Base-by-base conservation (phyloP, 2,113 vertebrate genomes). In the Cepphus grylle region DNA sequence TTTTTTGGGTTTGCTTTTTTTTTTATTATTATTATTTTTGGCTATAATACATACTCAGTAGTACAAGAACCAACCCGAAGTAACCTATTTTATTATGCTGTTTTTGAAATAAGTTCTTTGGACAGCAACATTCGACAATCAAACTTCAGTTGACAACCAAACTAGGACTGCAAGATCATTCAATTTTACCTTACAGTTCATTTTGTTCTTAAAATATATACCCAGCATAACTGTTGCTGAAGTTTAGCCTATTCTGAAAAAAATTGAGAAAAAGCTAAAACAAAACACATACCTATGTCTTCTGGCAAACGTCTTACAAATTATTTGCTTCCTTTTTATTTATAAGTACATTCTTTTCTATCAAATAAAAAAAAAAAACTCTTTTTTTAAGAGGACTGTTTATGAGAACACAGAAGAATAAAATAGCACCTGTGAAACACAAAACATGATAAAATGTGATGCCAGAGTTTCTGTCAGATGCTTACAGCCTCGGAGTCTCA, bases 201-300 rank as follows among this genome's bases (percentile, higher is more conserved):
- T 88, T 88, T 88, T 83, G 26, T 78, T 90, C 61, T 88, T 66
- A 93, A 94, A 94, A 96, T 88, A 77, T 5, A 34, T 29, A 23
- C 26, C 71, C 38, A 30, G 85, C 15, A 72, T 70, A 92, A 56
- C 20, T 62, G 43, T 19, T 84, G 40, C 30, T 74, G 45, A 83
- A 55, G 67, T 6, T 80, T 19, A 70, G 13, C 16, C 80, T 74
- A 71, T 12, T 42, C 11, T 6, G 27, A 50, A 62, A 73, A 83
- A 40, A 40, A 29, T 3, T 3, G 2, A 34, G 4, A 36, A 73
- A 70, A 93, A 52, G 6, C 7, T 53, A 55, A 83, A 86, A 83
- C 27, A 11, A 87, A 94, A 43, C 6, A 73, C 0, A 5, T 32
- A 38, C 1, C 8, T 53, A 4, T 29, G 42, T 53, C 6, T 66